Evolutionary conservation across 2,113 vertebrate species (phyloP).

Genomic region (Cromileptes altivelis): DNA sequence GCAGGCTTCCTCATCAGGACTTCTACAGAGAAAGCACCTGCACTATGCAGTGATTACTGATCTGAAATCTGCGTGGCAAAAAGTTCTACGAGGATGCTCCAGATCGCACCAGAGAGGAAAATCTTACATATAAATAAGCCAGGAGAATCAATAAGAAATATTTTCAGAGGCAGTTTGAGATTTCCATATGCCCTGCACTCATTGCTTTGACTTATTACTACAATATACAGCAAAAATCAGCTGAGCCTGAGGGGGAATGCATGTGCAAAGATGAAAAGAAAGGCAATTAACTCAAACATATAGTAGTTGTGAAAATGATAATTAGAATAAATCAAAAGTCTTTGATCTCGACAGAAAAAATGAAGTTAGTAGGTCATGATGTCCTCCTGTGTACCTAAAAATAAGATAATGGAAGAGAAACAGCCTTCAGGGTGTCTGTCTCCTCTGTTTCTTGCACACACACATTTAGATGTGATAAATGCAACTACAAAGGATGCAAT

Average conservation of each 20-base stretch:
- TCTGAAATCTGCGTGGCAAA: neutral
- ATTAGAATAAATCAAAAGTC: conserved; percentile 16
- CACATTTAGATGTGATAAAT: neutral
- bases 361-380: conserved; percentile 41
- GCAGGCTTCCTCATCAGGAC: conserved; percentile 28
- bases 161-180: neutral
- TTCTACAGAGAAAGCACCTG: conserved; percentile 34
- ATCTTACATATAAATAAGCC: neutral
- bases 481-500: neutral
- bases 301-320: conserved; percentile 36
- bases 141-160: neutral
- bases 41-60: neutral
- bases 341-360: conserved; percentile 22
- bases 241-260: neutral
- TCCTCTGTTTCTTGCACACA: neutral
- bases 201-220: neutral
- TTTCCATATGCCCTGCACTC: neutral
- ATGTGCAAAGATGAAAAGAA: conserved; percentile 19
- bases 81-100: conserved; percentile 37
- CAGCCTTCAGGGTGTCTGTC: conserved; percentile 3
- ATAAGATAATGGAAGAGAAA: conserved; percentile 21
- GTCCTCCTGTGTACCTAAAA: conserved; percentile 28
- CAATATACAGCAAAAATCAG: neutral
- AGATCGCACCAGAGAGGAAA: neutral
- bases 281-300: conserved; percentile 26